Conservation (phyloP, 1,140 invertebrate species). For the Polyergus mexicanus region DNA sequence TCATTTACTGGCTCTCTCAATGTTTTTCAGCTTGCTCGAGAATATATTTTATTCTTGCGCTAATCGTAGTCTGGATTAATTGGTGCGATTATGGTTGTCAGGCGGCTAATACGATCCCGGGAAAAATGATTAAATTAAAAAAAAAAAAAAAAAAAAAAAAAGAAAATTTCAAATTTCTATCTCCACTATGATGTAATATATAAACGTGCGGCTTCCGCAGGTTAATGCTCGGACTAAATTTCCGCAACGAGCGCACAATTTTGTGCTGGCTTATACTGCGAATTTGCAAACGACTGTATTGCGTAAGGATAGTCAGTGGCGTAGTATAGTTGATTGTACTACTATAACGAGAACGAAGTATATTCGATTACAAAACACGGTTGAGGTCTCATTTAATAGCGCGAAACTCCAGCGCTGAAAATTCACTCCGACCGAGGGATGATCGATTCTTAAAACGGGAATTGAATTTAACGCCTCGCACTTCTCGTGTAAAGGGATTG, state of each 20-base stretch:
- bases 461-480: constrained; percentile 11
- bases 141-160: neutral
- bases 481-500: neutral
- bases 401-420: constrained; percentile 24
- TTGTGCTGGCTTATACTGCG: constrained; percentile 58
- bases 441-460: constrained; percentile 20
- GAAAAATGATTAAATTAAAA: neutral
- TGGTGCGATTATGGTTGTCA: neutral
- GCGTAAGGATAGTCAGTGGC: constrained; percentile 65
- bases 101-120: neutral
- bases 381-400: constrained; percentile 59
- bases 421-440: neutral
- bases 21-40: neutral
- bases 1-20: neutral
- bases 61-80: neutral
- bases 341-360: constrained; percentile 67
- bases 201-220: neutral
- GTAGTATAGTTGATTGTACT: constrained; percentile 64
- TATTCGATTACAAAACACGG: constrained; percentile 68
- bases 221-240: neutral
- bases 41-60: neutral
- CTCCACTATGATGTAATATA: neutral
- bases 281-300: constrained; percentile 66
- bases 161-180: neutral
- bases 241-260: constrained; percentile 7